A percentile compares a stretch with the other conserved stretches of the same genome.
phyloP scores from a whole-genome alignment of 2,797 vertebrate genomes.

The Urophycis tenuis region DNA sequence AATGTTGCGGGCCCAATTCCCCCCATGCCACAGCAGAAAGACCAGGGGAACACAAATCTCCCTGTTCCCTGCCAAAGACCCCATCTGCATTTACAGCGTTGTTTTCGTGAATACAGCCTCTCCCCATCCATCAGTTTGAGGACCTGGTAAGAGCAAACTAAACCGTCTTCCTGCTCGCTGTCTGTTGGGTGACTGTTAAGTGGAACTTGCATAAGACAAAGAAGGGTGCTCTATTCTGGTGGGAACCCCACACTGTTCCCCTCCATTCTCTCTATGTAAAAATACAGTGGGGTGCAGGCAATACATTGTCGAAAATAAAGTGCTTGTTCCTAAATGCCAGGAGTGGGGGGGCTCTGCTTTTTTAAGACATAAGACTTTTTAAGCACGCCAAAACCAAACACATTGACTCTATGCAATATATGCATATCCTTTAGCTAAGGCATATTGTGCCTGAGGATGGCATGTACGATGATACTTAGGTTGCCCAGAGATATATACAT shows the following conservation, averaged over 20 bases:
- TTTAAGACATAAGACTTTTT: background rate
- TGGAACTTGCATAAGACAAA: background rate
- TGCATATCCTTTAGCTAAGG: background rate
- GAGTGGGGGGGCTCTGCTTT: background rate
- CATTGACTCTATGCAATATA: background rate
- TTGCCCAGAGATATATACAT: no score
- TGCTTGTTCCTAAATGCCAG: no score
- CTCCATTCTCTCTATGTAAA: background rate
- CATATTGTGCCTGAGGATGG: background rate
- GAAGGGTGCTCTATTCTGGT: background rate
- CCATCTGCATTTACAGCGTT: background rate
- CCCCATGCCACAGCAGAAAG: background rate
- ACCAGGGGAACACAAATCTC: slow-evolving; percentile 1
- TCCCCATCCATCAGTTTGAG: background rate
- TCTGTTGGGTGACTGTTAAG: background rate
- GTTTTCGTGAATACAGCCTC: background rate
- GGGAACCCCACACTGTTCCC: background rate
- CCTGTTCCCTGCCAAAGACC: background rate
- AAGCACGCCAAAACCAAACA: background rate
- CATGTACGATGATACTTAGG: background rate
- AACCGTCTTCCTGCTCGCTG: background rate
- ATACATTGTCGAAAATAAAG: background rate
- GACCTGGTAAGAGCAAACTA: background rate
- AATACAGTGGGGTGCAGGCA: background rate
- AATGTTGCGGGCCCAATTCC: background rate